Conservation (phyloP, 1,140 invertebrate genomes). For the Drosophila kohkoa region DNA sequence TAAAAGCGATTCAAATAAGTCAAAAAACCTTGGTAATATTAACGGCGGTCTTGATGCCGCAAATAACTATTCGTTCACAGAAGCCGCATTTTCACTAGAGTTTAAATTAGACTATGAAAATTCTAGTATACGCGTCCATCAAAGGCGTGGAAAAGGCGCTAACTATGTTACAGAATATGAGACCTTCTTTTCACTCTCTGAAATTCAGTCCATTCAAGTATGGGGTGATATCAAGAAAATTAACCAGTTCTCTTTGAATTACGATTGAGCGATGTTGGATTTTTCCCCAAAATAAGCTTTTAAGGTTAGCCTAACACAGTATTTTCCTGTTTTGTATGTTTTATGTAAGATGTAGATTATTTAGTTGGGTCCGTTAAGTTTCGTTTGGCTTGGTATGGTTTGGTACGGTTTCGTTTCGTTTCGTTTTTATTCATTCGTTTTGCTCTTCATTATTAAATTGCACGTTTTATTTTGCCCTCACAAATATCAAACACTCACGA, state of each 20-base stretch:
- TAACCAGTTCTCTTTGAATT: constrained; percentile 59
- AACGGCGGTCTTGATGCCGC: constrained; percentile 48
- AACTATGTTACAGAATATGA: constrained; percentile 61
- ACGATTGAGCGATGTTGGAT: constrained; percentile 53
- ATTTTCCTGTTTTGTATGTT: constrained; percentile 4
- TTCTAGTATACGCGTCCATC: constrained; percentile 64
- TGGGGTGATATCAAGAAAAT: constrained; percentile 82
- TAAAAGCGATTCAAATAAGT: constrained; percentile 50
- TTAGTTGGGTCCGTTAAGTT: constrained; percentile 17
- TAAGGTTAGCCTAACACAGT: constrained; percentile 48
- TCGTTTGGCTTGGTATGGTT: constrained; percentile 21
- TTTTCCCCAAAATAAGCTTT: neutral
- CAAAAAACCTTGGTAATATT: constrained; percentile 30
- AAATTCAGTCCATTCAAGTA: constrained; percentile 72
- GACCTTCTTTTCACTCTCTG: constrained; percentile 56
- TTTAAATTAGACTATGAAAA: constrained; percentile 69
- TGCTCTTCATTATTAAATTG: constrained; percentile 6
- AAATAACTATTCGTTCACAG: constrained; percentile 75
- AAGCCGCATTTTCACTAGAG: constrained; percentile 66
- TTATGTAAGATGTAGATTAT: neutral
- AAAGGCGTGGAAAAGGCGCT: constrained; percentile 56
- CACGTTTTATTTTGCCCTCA: constrained; percentile 26
- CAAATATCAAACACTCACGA: constrained; percentile 8
- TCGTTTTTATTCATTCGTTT: constrained; percentile 19
- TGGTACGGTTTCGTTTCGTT: constrained; percentile 10